Base-by-base conservation (phyloP, 2,888 invertebrate genomes). In the Limnephilus marmoratus region DNA sequence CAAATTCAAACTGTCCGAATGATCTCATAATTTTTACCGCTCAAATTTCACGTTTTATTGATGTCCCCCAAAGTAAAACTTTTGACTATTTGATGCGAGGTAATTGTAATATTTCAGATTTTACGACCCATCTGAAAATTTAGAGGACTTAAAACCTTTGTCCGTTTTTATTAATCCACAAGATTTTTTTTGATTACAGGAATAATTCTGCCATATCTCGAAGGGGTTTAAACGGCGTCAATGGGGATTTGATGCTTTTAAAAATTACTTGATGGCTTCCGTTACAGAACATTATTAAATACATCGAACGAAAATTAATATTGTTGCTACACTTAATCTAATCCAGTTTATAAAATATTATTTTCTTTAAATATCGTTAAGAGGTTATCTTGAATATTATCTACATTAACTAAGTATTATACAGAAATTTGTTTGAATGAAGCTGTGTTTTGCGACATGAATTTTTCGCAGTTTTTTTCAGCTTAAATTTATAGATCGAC, bases 231-330 rank as follows among this genome's bases (percentile, higher is more conserved):
- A 31, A 37, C 15, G 90, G 45, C 29, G 45, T 82, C 37, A 90
- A 49, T 80, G 82, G 90, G 90, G 82, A 45, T 49, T 90, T 15
- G n/a, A 82, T 41, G 82, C 90, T 90, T 90, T 90, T 90, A 82
- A 82, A 82, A 13, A 90, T 31, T 81, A 31, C 29, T 82, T 7
- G 34, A 45, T n/a, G 5, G 82, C 81, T 45, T 90, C 90, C 90
- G 81, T 45, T 81, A 29, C 41, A 80, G 34, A 53, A 3, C 24
- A 9, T 68, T 68, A n/a, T 83, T 83, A 34, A 29, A 31, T 83
- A 53, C n/a, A 29, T 29, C 5, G 45, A 87, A 87, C 45, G 87
- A 53, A 53, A 53, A 87, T 53, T 85, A 85, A 68, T 9, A 68
- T 24, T 68, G 18, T 9, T 68, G 9, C 68, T 68, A n/a, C 68